Evolutionary conservation across 2,888 invertebrate genomes (phyloP).

Genomic region (Dendrolimus pini): DNA sequence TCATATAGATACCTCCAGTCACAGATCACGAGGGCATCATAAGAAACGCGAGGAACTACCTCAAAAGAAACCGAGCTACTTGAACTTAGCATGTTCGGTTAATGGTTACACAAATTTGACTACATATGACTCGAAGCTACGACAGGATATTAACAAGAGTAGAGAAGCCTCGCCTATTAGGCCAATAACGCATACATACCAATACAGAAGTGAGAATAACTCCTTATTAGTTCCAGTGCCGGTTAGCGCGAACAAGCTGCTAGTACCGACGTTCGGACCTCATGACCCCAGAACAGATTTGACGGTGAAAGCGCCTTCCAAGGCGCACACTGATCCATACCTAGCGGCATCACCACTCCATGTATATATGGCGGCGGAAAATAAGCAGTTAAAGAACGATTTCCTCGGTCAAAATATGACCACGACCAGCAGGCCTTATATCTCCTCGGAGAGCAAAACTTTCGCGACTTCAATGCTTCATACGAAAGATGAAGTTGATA

Average conservation of each 20-base stretch:
- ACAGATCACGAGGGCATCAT: constrained; percentile 52
- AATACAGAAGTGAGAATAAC: constrained; percentile 61
- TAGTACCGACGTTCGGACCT: constrained; percentile 72
- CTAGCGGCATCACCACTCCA: constrained; percentile 56
- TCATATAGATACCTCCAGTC: constrained; percentile 50
- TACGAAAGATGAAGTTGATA: constrained; percentile 62
- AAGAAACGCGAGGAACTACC: constrained; percentile 59
- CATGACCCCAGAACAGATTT: constrained; percentile 67
- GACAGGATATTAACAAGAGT: constrained; percentile 84
- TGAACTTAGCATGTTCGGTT: constrained; percentile 92
- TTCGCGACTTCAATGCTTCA: constrained; percentile 65
- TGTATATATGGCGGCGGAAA: constrained; percentile 69
- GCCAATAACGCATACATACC: constrained; percentile 70
- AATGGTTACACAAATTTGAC: constrained; percentile 93
- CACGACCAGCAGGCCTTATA: constrained; percentile 54
- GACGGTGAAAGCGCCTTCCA: constrained; percentile 68
- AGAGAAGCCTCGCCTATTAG: constrained; percentile 84
- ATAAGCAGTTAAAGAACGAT: constrained; percentile 68
- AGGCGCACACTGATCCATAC: constrained; percentile 70
- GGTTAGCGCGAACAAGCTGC: constrained; percentile 69
- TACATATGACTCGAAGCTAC: constrained; percentile 88
- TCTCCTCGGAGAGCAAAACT: constrained; percentile 58
- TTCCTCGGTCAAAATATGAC: constrained; percentile 68
- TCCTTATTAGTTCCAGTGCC: constrained; percentile 64
- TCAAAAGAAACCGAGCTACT: constrained; percentile 89